Base-by-base conservation (phyloP, 2,888 invertebrate species). In the Acleris sparsana region DNA sequence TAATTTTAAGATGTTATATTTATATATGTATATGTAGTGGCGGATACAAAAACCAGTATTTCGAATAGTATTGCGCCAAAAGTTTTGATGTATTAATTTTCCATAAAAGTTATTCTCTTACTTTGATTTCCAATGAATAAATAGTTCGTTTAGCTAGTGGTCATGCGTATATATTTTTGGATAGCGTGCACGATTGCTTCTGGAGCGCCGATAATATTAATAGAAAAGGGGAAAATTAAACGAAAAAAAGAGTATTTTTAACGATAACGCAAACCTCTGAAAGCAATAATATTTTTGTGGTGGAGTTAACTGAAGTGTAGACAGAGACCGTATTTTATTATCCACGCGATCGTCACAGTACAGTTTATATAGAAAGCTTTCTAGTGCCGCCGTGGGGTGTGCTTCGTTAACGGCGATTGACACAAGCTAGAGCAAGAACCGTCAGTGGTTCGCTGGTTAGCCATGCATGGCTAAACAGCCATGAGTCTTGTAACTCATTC, bases 1-100 rank as follows among this genome's bases (percentile, higher is more conserved):
- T 92, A 92, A 91, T 91, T 92, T 92, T 92, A 92, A 92, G 92
- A 92, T 89, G 90, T 91, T 92, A 92, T 92, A 92, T 92, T 92
- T 92, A 92, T 90, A 92, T 92, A 92, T 92, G 86, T 92, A 91
- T 90, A 91, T 89, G 92, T 92, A 91, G 91, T 82, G 91, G 92
- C 92, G 92, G 80, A 85, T 91, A 90, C 91, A 80, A 83, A 59
- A 80, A 82, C 82, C 90, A 91, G 89, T 92, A 91, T 91, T 92
- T 90, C 91, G 87, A 87, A 73, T 81, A 86, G 92, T 92, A 88
- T 91, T 86, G 77, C 92, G 92, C 92, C 92, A 92, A 92, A 91
- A 87, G 91, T 89, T 92, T 92, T 92, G 91, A 92, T 90, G 89
- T 90, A 90, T 92, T 92, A 75, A 89, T 90, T 92, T 92, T 87